phyloP scores from a whole-genome alignment of 1,140 invertebrate species.

The Cylas formicarius region DNA sequence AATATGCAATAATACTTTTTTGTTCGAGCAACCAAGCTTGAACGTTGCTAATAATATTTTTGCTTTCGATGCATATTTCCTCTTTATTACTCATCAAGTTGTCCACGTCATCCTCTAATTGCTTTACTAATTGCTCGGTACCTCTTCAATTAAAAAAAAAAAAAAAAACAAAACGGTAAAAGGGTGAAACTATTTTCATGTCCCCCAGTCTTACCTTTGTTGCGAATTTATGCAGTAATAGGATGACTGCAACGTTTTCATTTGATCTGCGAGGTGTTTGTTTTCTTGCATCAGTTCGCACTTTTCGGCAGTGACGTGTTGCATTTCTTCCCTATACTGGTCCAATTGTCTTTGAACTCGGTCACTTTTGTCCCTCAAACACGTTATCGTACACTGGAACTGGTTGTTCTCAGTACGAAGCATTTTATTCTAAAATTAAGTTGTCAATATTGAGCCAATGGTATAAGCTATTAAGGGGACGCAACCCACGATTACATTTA shows the following conservation, averaged over 20 bases:
- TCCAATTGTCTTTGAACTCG: constrained; percentile 25
- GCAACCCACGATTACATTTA: no score
- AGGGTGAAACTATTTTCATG: no score
- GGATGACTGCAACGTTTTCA: constrained; percentile 25
- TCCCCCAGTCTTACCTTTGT: constrained; percentile 15
- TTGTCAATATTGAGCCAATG: not conserved
- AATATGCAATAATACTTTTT: constrained; percentile 30
- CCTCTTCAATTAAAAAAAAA: no score
- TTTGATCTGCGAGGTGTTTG: constrained; percentile 22
- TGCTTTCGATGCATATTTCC: constrained; percentile 30
- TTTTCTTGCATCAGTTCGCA: constrained; percentile 26
- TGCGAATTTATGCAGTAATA: constrained; percentile 12
- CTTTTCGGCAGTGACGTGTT: constrained; percentile 28
- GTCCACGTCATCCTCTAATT: constrained; percentile 27
- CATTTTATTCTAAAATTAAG: constrained; percentile 28
- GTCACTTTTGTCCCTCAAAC: constrained; percentile 24
- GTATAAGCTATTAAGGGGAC: no score
- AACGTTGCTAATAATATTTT: constrained; percentile 32
- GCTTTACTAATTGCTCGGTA: no score
- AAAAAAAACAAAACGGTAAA: no score
- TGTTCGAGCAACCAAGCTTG: constrained; percentile 32
- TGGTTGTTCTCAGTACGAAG: constrained; percentile 20
- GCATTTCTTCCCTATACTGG: constrained; percentile 26
- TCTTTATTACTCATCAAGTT: constrained; percentile 28
- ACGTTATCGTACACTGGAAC: constrained; percentile 18